These are phyloP conservation scores for Corythornis madagascariensis DNA, from an alignment of 2,113 vertebrate genomes.

Conservation along the genomic window DNA sequence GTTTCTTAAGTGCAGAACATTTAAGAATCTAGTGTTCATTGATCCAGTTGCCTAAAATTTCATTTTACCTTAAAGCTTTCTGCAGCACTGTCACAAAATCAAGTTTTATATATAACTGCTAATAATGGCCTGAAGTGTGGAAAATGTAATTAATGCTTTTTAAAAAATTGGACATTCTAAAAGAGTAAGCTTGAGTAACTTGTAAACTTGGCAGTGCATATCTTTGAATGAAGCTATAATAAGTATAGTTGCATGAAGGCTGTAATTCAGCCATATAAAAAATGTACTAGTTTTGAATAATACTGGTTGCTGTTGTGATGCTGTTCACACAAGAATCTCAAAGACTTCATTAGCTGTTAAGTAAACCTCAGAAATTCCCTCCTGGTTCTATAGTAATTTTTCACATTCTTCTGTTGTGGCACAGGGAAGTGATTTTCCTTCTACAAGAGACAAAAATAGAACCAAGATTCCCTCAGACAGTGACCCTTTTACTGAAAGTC, in stretches of 20 bases:
- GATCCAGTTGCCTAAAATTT: constrained; percentile 13
- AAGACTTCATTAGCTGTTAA: constrained; percentile 1
- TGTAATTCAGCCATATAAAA: background rate
- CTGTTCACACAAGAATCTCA: background rate
- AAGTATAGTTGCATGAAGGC: background rate
- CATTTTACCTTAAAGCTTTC: constrained; percentile 20
- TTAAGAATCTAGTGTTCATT: background rate
- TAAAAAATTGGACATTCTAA: background rate
- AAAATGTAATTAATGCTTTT: background rate
- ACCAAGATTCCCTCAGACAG: background rate
- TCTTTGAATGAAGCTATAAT: background rate
- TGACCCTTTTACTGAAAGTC: background rate
- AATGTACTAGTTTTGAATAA: background rate
- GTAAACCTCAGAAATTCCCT: constrained; percentile 5
- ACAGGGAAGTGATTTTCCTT: background rate
- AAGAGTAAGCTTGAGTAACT: background rate
- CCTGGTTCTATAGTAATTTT: background rate
- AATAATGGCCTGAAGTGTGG: background rate
- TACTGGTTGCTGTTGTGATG: background rate
- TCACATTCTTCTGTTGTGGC: background rate
- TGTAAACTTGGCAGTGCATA: background rate
- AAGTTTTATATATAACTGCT: background rate
- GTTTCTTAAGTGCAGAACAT: background rate
- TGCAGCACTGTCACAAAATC: background rate
- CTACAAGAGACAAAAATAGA: background rate